A percentile compares a stretch with the other conserved stretches of the same genome.
Evolutionary conservation across 2,113 vertebrate genomes (phyloP).

Genomic region (Pygoscelis antarcticus): DNA sequence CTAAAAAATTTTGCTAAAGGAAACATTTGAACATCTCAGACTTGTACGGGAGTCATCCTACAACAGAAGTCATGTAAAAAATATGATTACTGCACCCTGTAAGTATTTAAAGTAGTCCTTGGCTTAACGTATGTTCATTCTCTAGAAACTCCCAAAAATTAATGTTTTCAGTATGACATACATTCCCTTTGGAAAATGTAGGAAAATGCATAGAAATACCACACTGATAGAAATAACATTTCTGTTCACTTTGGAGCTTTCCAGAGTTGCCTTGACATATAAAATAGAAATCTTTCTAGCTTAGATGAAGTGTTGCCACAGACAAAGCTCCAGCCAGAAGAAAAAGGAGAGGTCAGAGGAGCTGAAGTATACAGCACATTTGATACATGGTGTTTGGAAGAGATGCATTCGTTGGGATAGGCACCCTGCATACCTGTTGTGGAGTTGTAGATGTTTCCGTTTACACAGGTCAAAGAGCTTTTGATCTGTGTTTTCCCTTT

Average conservation of each 20-base stretch:
- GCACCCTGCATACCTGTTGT: neutral
- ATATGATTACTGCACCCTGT: neutral
- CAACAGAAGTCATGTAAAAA: neutral
- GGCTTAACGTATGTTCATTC: neutral
- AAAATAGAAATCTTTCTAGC: neutral
- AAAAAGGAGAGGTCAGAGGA: neutral
- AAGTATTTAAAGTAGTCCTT: neutral
- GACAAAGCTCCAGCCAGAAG: neutral
- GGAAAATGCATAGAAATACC: neutral
- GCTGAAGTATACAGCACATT: neutral
- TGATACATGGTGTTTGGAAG: neutral
- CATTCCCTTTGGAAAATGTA: neutral
- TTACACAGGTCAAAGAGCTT: neutral
- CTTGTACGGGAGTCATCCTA: neutral
- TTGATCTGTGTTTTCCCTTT: neutral
- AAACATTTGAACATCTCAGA: neutral
- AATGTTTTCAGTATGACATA: neutral
- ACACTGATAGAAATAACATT: neutral
- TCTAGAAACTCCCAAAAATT: neutral
- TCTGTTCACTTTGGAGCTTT: neutral
- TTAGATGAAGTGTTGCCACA: neutral
- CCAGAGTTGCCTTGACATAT: neutral
- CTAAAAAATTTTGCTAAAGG: neutral
- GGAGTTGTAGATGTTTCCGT: neutral
- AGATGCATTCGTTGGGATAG: neutral